These are phyloP conservation scores for Leuciscus waleckii DNA, from an alignment of 2,797 vertebrate species.

Conservation along the genomic window DNA sequence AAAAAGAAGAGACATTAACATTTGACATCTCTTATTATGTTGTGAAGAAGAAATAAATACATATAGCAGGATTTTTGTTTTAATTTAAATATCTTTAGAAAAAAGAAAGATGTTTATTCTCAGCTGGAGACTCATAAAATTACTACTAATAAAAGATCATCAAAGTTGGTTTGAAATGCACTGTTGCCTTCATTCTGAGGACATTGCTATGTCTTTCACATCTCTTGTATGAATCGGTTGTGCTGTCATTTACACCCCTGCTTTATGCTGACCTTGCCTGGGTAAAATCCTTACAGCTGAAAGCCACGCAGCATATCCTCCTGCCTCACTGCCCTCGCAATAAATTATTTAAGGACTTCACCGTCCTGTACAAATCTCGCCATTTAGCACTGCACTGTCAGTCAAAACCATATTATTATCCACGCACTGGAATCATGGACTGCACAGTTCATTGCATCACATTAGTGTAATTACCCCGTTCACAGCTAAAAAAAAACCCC, in stretches of 20 bases:
- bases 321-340: conserved; percentile 35
- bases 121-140: background rate
- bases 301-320: conserved; percentile 11
- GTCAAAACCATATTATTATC: conserved; percentile 54
- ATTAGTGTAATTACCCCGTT: conserved; percentile 51
- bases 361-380: conserved; percentile 43
- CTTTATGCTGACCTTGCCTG: conserved; percentile 45
- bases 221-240: conserved; percentile 20
- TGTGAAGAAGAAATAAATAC: too few relatives aligned
- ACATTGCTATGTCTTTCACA: background rate
- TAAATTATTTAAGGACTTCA: conserved; percentile 47
- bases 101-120: background rate
- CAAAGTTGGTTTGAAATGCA: background rate
- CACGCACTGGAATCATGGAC: conserved; percentile 41
- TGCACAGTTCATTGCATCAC: conserved; percentile 52
- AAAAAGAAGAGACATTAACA: too few relatives aligned
- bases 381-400: conserved; percentile 52
- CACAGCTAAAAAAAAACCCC: conserved; percentile 59
- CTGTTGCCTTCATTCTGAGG: background rate
- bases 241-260: conserved; percentile 11
- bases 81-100: background rate
- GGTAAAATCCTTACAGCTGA: conserved; percentile 45
- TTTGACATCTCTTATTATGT: too few relatives aligned
- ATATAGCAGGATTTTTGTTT: background rate
- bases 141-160: background rate